Evolutionary conservation across 2,113 vertebrate genomes (phyloP).

Genomic region (Triplophysa siluroides): DNA sequence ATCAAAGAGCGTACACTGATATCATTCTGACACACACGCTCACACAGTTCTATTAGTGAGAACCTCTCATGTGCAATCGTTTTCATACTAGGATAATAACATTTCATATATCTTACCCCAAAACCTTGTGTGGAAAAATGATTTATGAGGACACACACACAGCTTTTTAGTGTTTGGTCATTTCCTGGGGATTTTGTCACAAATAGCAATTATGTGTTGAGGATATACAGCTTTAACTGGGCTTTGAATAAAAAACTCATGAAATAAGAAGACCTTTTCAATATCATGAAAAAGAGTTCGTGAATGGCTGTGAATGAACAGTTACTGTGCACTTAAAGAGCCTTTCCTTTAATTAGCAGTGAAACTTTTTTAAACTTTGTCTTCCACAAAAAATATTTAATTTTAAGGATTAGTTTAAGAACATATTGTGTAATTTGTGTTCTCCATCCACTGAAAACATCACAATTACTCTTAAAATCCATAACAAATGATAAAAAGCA

Average conservation of each 20-base stretch:
- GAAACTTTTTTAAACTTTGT: neutral
- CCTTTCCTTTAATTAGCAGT: neutral
- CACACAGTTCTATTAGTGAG: neutral
- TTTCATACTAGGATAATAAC: no score
- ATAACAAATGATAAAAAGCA: no score
- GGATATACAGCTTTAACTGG: slow-evolving; percentile 2
- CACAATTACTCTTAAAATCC: no score
- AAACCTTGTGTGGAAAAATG: no score
- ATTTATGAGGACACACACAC: neutral
- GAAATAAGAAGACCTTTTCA: neutral
- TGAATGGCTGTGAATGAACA: neutral
- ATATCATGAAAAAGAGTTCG: neutral
- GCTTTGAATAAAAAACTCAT: neutral
- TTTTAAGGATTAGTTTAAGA: neutral
- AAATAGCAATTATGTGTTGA: slow-evolving; percentile 2
- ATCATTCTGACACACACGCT: slow-evolving; percentile 11
- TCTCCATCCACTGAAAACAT: neutral
- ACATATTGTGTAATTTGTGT: neutral
- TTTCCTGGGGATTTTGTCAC: neutral
- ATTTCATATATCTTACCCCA: no score
- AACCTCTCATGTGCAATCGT: no score
- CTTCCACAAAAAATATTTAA: neutral
- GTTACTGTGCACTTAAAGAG: neutral
- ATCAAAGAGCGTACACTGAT: slow-evolving; percentile 42
- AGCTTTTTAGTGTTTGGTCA: neutral